Base-by-base conservation (phyloP, 2,888 invertebrate species). In the Cylloceria caligata region DNA sequence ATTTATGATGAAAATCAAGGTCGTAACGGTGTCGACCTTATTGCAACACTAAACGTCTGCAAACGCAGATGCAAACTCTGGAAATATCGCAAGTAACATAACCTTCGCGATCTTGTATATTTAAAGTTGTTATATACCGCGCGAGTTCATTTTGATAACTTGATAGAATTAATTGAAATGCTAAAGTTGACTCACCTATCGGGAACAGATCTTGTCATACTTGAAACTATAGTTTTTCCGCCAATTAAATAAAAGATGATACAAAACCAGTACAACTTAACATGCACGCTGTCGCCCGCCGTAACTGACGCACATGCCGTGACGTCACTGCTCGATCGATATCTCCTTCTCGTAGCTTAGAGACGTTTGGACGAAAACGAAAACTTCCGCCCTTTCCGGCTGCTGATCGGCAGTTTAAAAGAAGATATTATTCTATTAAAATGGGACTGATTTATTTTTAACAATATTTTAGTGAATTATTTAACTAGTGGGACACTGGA, bases 401-500 rank as follows among this genome's bases (percentile, higher is more conserved):
- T 42, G 42, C 42, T 13, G 13, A 16, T 57, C 42, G 57, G 1
- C 57, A 19, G 19, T 36, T 34, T 6, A 21, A 34, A 9, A 16
- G 2, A 19, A 60, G 1, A 24, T 24, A 11, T 52, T 52, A 24
- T 52, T 52, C 24, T 21, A 24, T 30, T 57, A 13, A 13, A 5
- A 30, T 34, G 0, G 6, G 1, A 24, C 34, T 7, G 42, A 49
- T 73, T 45, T 73, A 60, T 67, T 68, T 62, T 9, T 49, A 30
- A 19, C 57, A 68, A 45, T 52, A 30, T 27, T 30, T 4, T 0
- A 13, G 73, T 30, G 60, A 27, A 36, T 77, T 83, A 82, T 84
- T 85, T 87, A 92, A 84, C 90, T 92, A 2, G 88, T 89, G n/a
- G 91, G 91, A 80, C 93, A 93, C 49, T 92, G 90, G 16, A 91